Base-by-base conservation (phyloP, 37 sponge, comb jelly and placozoan genomes). In the Chondrosia reniformis region DNA sequence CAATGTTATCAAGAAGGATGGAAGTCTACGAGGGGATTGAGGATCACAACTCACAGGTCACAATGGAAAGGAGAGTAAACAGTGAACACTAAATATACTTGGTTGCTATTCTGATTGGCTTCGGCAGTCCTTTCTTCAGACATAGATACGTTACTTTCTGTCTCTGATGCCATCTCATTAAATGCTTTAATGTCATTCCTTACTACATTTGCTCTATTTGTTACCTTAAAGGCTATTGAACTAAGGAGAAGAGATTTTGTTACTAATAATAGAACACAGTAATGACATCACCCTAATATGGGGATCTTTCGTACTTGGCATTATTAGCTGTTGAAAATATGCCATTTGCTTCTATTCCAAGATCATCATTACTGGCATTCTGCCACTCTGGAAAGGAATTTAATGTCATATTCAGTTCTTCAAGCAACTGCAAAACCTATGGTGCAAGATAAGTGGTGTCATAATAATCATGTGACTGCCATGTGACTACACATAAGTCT, bases 301-400 rank as follows among this genome's bases (percentile, higher is more conserved):
- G n/a, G n/a, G n/a, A 10, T 49, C 52, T 15, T 15, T 19, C 39
- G 9, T 66, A 66, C 67, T 66, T 66, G 67, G 67, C 67, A 66
- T 5, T 9, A 32, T 8, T 66, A 34, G 67, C 67, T 8, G 32
- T 17, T 40, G 8, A 4, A 8, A 7, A 7, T 6, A 66, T 4
- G 5, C 3, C 8, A 4, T 31, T 4, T 17, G 67, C 39, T 8
- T 22, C 13, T 5, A 19, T 17, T 3, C 4, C 22, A 36, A 66
- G 67, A 7, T 6, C 7, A 19, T 22, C 38, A 5, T 34, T 66
- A 40, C 36, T 17, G 5, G 39, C 67, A 66, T 66, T 21, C 6
- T 37, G 7, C 67, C 36, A 34, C 5, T 36, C 9, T 5, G 67
- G 67, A 28, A 66, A 66, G 38, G 67, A 36, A 31, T 66, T 5